Evolutionary conservation across 1,140 invertebrate species (phyloP).

Genomic region (Drosophila trapezifrons): DNA sequence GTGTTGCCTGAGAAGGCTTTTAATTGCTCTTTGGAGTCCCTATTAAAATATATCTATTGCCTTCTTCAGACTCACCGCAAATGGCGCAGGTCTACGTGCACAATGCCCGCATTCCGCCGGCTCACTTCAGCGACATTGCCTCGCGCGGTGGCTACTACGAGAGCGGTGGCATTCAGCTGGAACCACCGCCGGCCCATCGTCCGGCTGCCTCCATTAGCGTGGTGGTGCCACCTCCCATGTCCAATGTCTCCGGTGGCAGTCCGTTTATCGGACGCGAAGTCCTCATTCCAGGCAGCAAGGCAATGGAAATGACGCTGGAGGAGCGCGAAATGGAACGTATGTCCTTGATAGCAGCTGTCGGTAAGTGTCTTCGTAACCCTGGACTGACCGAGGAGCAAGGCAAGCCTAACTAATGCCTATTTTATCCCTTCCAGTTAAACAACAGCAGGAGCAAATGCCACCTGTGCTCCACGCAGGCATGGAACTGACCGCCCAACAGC

Average conservation of each 20-base stretch:
- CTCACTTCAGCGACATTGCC: conserved; percentile 78
- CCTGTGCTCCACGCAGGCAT: conserved; percentile 55
- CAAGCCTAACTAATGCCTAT: not conserved
- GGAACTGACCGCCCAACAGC: conserved; percentile 59
- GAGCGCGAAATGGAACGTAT: conserved; percentile 74
- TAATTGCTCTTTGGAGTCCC: not conserved
- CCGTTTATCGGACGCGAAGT: conserved; percentile 85
- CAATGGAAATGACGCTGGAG: conserved; percentile 74
- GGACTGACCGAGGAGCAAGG: not conserved
- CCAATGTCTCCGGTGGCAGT: conserved; percentile 84
- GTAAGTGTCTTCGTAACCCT: conserved; percentile 20
- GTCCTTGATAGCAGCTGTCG: conserved; percentile 64
- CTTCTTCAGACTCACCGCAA: conserved; percentile 87
- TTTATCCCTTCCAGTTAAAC: conserved; percentile 42
- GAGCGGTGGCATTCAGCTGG: conserved; percentile 65
- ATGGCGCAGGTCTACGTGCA: conserved; percentile 89
- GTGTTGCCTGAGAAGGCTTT: conserved; percentile 14
- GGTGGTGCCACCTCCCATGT: conserved; percentile 75
- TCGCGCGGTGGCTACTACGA: conserved; percentile 74
- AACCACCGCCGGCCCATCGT: conserved; percentile 88
- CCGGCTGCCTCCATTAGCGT: conserved; percentile 84
- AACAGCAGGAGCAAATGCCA: conserved; percentile 58
- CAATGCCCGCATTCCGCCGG: conserved; percentile 84
- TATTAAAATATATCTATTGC: not conserved
- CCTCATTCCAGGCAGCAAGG: conserved; percentile 75